Evolutionary conservation across 2,888 invertebrate genomes (phyloP), one percentile per base, ranked within the genome.

Genomic region (Neoaliturus tenellus): DNA sequence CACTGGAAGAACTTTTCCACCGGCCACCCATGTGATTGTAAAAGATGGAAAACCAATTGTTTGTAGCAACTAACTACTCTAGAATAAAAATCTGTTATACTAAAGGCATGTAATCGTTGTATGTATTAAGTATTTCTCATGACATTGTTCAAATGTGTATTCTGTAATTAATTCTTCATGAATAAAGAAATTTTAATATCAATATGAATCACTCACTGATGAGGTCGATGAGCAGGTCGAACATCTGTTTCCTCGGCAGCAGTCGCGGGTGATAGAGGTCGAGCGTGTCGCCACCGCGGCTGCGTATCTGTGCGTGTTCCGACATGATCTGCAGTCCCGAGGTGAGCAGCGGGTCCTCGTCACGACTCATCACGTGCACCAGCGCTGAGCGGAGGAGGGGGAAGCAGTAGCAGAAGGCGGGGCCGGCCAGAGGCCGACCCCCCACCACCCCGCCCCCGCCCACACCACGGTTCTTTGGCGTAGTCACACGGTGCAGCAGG

Each of bases 351-450:
- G 91, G 91, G 82, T 92, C 93, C 88, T 93, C 93, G 85, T 91
- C 92, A 85, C 91, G 91, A 28, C 92, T 91, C 0, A 91, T 39
- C 25, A 69, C 39, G n/a, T 51, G 55, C 10, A 92, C 88, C 62
- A 94, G 88, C 87, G 94, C 93, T 82, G 93, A 91, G 88, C 94
- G 94, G 4, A 98, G 90, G 87, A 98, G 92, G 17, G 96, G 95
- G 90, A 97, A 98, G 14, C 94, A 92, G 89, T 96, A 98, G 88
- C 95, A 95, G 91, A 98, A 97, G 0, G 95, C 95, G 0, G 97
- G 95, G 0, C 95, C 95, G 0, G 93, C 92, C 87, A 95, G 92
- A 87, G 91, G 90, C 87, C 89, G 90, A 85, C 85, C 25, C 86
- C 84, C 33, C 10, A 25, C 41, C 20, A 73, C 62, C 6, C 75